Percentiles rank a stretch among this genome's conserved stretches.
Evolutionary conservation across 2,888 invertebrate genomes (phyloP).

Genomic region (Rhagium mordax): DNA sequence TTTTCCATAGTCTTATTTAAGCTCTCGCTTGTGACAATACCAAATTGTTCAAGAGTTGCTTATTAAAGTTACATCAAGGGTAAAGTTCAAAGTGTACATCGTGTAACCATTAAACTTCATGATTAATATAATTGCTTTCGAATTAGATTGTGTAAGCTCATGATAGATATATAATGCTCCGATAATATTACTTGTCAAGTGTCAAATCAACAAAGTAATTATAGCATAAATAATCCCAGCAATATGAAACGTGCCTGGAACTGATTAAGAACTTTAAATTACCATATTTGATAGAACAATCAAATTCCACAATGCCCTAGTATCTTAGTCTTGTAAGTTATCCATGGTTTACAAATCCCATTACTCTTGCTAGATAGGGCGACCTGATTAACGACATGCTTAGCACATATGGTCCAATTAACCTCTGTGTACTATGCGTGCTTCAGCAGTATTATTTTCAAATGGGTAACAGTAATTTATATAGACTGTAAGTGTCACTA

Average conservation of each 20-base stretch:
- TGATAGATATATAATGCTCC: background rate
- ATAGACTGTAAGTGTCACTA: too few species aligned
- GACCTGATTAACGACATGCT: background rate
- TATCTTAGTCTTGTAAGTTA: background rate
- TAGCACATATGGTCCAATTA: background rate
- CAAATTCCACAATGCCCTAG: background rate
- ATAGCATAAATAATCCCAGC: background rate
- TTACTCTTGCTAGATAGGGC: background rate
- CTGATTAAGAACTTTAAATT: background rate
- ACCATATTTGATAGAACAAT: background rate
- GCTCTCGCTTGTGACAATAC: too few species aligned
- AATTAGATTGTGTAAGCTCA: background rate
- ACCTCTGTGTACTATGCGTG: background rate
- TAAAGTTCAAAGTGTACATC: too few species aligned
- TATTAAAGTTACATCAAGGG: too few species aligned
- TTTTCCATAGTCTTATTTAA: too few species aligned
- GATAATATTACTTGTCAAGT: background rate
- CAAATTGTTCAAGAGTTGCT: too few species aligned
- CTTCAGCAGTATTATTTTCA: too few species aligned
- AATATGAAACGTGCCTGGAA: background rate
- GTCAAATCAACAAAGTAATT: background rate
- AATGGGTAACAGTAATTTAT: too few species aligned
- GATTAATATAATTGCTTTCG: background rate
- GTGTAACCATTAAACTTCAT: too few species aligned
- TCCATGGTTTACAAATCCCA: conserved; percentile 2